Base-by-base conservation (phyloP, 2,113 vertebrate species). In the Clarias magur region DNA sequence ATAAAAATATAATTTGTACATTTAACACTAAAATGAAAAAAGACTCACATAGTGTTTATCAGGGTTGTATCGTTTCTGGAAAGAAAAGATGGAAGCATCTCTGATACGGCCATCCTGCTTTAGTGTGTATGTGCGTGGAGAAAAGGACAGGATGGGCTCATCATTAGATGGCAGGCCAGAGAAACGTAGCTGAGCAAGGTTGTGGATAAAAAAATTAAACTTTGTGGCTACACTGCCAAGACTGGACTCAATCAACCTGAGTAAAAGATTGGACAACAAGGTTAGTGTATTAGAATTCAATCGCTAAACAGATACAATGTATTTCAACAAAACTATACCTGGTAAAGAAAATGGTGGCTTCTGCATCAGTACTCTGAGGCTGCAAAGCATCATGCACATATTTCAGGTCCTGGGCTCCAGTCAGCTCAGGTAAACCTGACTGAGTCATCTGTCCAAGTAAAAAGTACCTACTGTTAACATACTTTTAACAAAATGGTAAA, bases 121-220 rank as follows among this genome's bases (percentile, higher is more conserved):
- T 65, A 99, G 93, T 2, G 97, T 97, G 90, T 98, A 98, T 0
- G 96, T 98, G 92, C 97, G 99, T 0, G 98, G 97, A 88, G 97
- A 97, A 93, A 99, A 99, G 0, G 97, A 97, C 87, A 99, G 96
- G 86, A 99, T 98, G 54, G 98, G 97, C 83, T 99, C 98, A 60
- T 99, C 98, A 10, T 95, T 99, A 72, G 98, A 96, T 6, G 98
- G 97, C 27, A 99, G 93, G 34, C 98, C 98, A 60, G 98, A 99
- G 93, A 99, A 99, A 67, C 98, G 95, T 25, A 99, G 94, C 93
- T 99, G 98, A 87, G 98, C 98, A 85, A 99, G 94, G 90, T 99
- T 99, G 93, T 99, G 98, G 94, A 99, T 99, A 93, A 99, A 99
- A 93, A 99, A 99, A 90, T 99, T 99, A 91, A 99, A 99, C 93